Conservation (phyloP, 2,797 vertebrate genomes). For the Pseudocheirus occidentalis region DNA sequence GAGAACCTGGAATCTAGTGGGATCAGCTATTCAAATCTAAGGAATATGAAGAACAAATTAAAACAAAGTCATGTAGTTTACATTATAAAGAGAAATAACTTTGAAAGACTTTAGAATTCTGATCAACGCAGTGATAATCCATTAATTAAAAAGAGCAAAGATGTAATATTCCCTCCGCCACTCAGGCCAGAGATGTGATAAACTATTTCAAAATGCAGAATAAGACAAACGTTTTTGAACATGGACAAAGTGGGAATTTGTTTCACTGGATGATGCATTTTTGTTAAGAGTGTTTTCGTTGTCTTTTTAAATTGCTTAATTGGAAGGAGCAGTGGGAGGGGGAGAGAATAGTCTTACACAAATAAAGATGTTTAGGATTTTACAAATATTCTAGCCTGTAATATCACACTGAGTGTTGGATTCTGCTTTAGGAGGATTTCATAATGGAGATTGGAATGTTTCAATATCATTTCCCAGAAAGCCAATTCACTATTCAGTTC, state of each 20-base stretch:
- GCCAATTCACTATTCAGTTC: neutral
- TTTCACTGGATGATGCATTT: neutral
- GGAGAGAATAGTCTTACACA: neutral
- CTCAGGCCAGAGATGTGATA: neutral
- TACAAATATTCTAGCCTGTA: neutral
- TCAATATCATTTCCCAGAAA: neutral
- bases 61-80: neutral
- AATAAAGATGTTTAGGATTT: neutral
- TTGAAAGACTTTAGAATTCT: neutral
- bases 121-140: neutral
- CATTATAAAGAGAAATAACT: neutral
- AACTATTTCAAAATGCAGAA: neutral
- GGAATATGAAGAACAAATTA: neutral
- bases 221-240: neutral
- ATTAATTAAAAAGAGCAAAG: neutral
- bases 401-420: neutral
- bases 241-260: neutral
- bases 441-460: neutral
- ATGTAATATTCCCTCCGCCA: neutral
- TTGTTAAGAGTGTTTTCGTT: neutral
- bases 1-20: neutral
- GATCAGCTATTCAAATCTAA: neutral
- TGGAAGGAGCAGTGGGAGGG: neutral
- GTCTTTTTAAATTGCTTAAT: neutral
- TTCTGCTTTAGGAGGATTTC: neutral